A percentile compares a stretch with the other conserved stretches of the same genome.
These are phyloP conservation scores for Neolamprologus kungweensis DNA, from an alignment of 2,113 vertebrate species.

Conservation along the genomic window DNA sequence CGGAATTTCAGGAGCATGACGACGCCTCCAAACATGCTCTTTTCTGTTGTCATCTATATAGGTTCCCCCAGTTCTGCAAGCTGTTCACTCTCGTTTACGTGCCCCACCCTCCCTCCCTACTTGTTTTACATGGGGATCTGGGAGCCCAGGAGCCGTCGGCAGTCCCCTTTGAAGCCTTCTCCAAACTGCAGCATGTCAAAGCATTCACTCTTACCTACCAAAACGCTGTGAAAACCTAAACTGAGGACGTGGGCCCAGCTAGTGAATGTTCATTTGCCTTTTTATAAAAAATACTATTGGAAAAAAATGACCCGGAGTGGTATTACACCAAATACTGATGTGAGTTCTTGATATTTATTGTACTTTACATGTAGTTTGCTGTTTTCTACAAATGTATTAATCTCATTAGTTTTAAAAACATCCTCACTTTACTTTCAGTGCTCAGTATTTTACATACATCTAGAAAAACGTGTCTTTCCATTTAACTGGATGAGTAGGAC, in stretches of 20 bases:
- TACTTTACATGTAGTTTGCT: not conserved
- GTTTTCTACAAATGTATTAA: not conserved
- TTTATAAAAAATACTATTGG: not conserved
- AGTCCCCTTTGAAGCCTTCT: rapidly evolving
- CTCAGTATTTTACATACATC: not conserved
- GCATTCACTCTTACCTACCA: not conserved
- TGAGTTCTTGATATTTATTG: not conserved
- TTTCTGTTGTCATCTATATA: not conserved
- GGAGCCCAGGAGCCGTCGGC: rapidly evolving
- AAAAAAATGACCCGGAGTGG: rapidly evolving
- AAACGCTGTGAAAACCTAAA: not conserved
- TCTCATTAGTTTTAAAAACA: not conserved
- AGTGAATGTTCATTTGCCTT: not conserved
- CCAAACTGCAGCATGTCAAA: not conserved
- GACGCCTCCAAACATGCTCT: rapidly evolving
- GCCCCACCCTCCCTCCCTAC: rapidly evolving
- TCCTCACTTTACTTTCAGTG: not conserved
- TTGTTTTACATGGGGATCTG: not conserved
- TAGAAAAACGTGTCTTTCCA: not conserved
- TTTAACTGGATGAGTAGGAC: not conserved
- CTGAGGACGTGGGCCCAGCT: not conserved
- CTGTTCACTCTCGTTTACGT: rapidly evolving
- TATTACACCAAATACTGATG: not conserved
- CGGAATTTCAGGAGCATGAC: not conserved
- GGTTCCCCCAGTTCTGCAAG: not conserved